Base-by-base conservation (phyloP, 2,113 vertebrate species). In the Edolisoma coerulescens region DNA sequence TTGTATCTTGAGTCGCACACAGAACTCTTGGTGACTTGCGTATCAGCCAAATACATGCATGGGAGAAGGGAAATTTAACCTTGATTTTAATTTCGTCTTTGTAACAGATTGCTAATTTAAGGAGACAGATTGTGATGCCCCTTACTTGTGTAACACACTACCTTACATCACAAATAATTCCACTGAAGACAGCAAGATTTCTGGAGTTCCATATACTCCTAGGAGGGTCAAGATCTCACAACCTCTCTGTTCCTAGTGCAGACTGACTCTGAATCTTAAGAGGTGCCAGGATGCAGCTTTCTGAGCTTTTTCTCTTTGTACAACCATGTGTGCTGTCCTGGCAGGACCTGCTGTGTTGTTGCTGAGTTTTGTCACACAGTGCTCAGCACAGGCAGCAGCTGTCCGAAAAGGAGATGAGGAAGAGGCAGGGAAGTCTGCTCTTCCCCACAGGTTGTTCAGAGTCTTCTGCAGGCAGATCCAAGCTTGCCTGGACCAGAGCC, bases 71-170 rank as follows among this genome's bases (percentile, higher is more conserved):
- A 84, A 96, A 87, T 65, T 60, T 89, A 86, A 95, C 96, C 95
- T 92, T 94, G 35, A 92, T 92, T 96, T 96, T 89, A 60, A 90
- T 95, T 84, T 76, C 8, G 17, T 89, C 83, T 76, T 92, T 61
- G 37, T 76, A 94, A 87, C 95, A 96, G 96, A 92, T 71, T 94
- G 95, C 65, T 93, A 87, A 92, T 89, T 93, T 92, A 81, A 61
- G 85, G 85, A 88, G 60, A 94, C 93, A 96, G 95, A 88, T 89
- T 93, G 93, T 22, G 28, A 78, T 71, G 50, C 42, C 83, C 93
- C 65, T 93, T 90, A 15, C 52, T 89, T 20, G 73, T 61, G 77
- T 50, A 45, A 57, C 56, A 94, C 21, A 14, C 56, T 24, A 70
- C 85, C 35, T 86, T 30, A 47, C 45, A 90, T 50, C 92, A 75